phyloP scores from a whole-genome alignment of 2,888 invertebrate genomes.

The Troilus luridus region DNA sequence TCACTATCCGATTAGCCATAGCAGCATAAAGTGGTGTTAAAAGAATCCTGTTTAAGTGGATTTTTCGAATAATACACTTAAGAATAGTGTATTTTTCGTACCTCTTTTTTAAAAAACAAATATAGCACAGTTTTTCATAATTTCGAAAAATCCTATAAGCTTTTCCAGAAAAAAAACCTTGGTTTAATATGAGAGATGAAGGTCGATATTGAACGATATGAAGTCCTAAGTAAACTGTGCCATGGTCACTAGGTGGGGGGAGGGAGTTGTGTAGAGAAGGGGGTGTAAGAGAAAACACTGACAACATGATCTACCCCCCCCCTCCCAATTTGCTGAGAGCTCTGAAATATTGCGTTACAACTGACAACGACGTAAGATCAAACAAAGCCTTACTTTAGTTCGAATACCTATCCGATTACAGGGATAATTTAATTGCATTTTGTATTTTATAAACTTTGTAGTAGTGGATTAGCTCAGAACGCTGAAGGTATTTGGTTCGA shows the following conservation, averaged over 20 bases:
- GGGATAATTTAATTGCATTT: not conserved
- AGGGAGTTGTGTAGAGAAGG: not conserved
- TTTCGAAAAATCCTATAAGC: too few relatives aligned
- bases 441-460: too few relatives aligned
- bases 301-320: not conserved
- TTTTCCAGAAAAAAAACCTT: not conserved
- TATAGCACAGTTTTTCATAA: too few relatives aligned
- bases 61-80: too few relatives aligned
- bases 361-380: not conserved
- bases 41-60: too few relatives aligned
- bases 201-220: not conserved
- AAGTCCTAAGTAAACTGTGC: not conserved
- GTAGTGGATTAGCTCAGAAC: too few relatives aligned
- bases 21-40: too few relatives aligned
- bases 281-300: too few relatives aligned
- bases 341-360: not conserved
- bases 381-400: not conserved
- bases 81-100: too few relatives aligned
- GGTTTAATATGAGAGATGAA: not conserved
- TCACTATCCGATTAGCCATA: too few relatives aligned
- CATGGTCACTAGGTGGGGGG: not conserved
- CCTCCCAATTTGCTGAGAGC: slow-evolving; percentile 1
- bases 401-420: not conserved
- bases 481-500: too few relatives aligned
- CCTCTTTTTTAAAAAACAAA: too few relatives aligned